Evolutionary conservation across 1,140 invertebrate species (phyloP).

Genomic region (Holotrichia oblita): DNA sequence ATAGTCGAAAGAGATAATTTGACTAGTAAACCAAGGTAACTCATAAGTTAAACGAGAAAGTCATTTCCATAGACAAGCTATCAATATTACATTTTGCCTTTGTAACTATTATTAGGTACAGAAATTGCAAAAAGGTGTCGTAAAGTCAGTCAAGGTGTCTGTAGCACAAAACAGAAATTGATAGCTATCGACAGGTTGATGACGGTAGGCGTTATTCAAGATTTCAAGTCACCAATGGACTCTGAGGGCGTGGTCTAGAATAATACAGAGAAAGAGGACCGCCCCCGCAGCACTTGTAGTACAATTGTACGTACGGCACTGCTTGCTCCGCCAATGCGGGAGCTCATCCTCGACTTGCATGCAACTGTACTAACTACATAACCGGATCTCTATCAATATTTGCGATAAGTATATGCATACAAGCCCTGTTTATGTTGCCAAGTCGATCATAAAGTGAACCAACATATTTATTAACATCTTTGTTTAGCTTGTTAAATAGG

Average conservation of each 20-base stretch:
- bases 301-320: slow-evolving; percentile 11
- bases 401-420: neutral
- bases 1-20: no score
- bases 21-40: no score
- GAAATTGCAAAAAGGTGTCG: neutral
- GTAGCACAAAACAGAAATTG: neutral
- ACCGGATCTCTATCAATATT: slow-evolving; percentile 1
- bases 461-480: neutral
- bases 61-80: no score
- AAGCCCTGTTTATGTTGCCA: neutral
- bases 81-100: no score
- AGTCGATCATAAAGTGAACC: neutral
- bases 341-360: neutral
- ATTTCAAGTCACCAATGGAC: neutral
- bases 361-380: neutral
- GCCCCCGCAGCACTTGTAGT: neutral
- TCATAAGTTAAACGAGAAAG: no score
- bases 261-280: neutral
- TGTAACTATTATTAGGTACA: no score
- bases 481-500: neutral
- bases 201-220: slow-evolving; percentile 4
- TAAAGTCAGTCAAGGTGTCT: neutral
- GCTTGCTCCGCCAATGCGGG: slow-evolving; percentile 3
- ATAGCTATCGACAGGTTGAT: neutral
- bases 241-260: neutral